Base-by-base conservation (phyloP, 2,113 vertebrate genomes). In the Rhabdomys dilectus region DNA sequence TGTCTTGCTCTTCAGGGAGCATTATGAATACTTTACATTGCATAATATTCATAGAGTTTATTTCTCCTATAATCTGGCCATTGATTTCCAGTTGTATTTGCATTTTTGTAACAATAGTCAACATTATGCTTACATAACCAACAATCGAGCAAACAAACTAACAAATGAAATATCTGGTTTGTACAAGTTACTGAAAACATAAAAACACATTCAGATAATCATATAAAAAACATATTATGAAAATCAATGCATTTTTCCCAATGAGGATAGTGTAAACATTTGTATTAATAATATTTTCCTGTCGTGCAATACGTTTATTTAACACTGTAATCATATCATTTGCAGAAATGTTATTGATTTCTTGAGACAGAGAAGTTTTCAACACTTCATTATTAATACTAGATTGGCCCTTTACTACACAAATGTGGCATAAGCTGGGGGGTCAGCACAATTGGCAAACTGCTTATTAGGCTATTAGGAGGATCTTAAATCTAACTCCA, bases 131-230 rank as follows among this genome's bases (percentile, higher is more conserved):
- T 62, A 2, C 31, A 91, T 24, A 93, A 36, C 7, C 78, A 19
- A 45, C 24, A 77, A 31, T 34, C 21, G 29, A 58, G 16, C 21
- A 60, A 60, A 8, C 58, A 60, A 60, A 7, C 5, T 60, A 60
- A n/a, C n/a, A n/a, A n/a, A 62, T 21, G 8, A 86, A 64, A 56
- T 39, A 91, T 64, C 51, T 95, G 73, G 15, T 19, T 92, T 62
- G 72, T 87, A 91, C 66, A 87, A 77, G n/a, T 60, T 88, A 89
- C 68, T 89, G 51, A 89, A 77, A 92, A 9, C 86, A 60, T 62
- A 22, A 93, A 26, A 89, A 42, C 24, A 45, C 8, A 89, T 13
- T 82, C 78, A 77, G 0, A 80, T 48, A n/a, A 70, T 9, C 26
- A 34, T 91, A 89, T 10, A n/a, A 19, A 87, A 72, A 64, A n/a